Conservation (phyloP, 1,140 invertebrate genomes). For the Ooceraea biroi region DNA sequence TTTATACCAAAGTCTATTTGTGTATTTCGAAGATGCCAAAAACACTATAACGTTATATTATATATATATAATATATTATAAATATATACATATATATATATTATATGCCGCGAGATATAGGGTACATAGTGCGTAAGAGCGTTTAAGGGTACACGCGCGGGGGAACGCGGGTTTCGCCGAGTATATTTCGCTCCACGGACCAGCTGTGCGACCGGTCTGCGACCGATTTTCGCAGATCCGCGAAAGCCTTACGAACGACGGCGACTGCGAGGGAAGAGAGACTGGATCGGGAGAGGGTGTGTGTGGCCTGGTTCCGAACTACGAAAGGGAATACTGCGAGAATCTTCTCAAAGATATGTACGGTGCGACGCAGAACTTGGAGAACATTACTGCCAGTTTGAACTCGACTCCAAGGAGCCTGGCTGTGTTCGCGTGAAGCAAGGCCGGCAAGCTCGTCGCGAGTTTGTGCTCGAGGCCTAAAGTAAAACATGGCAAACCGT, state of each 20-base stretch:
- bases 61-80: slow-evolving; percentile 66
- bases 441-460: slow-evolving; percentile 51
- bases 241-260: slow-evolving; percentile 67
- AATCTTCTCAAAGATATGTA: slow-evolving; percentile 9
- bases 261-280: neutral
- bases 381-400: slow-evolving; percentile 15
- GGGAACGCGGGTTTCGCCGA: slow-evolving; percentile 47
- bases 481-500: slow-evolving; percentile 19
- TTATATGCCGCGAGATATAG: slow-evolving; percentile 75
- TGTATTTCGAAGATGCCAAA: slow-evolving; percentile 90
- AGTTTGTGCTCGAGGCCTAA: slow-evolving; percentile 57
- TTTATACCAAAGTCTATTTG: slow-evolving; percentile 89
- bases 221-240: slow-evolving; percentile 40
- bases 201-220: slow-evolving; percentile 49
- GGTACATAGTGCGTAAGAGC: slow-evolving; percentile 84
- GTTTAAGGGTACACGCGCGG: slow-evolving; percentile 61
- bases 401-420: slow-evolving; percentile 8
- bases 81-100: slow-evolving; percentile 74
- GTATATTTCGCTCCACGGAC: slow-evolving; percentile 47
- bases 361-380: slow-evolving; percentile 14
- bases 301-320: neutral
- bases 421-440: slow-evolving; percentile 27
- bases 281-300: neutral
- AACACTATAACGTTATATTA: slow-evolving; percentile 87
- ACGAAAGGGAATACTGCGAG: neutral